Evolutionary conservation across 2,888 invertebrate species (phyloP).

Genomic region (Cheilosia grossa): DNA sequence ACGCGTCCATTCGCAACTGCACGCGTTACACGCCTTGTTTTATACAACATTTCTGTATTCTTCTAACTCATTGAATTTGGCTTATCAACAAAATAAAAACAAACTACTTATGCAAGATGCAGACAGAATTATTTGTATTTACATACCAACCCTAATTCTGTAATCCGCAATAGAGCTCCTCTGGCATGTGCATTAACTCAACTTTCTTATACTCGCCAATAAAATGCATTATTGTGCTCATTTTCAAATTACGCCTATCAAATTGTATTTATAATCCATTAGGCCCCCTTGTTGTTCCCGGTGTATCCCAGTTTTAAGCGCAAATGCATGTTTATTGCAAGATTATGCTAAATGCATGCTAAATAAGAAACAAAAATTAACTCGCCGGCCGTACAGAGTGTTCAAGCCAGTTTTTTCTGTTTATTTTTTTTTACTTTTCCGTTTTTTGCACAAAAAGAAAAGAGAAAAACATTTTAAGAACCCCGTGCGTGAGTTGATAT

Average conservation of each 20-base stretch:
- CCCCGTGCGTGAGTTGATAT: constrained; percentile 73
- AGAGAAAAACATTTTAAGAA: constrained; percentile 59
- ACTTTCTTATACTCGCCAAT: constrained; percentile 27
- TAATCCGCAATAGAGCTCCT: not conserved
- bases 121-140: too few relatives aligned
- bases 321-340: constrained; percentile 72
- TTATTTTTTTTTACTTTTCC: constrained; percentile 12
- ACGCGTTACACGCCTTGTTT: too few relatives aligned
- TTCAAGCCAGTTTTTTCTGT: constrained; percentile 28
- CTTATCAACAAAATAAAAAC: too few relatives aligned
- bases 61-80: too few relatives aligned
- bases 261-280: constrained; percentile 58
- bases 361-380: constrained; percentile 49
- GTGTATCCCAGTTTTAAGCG: constrained; percentile 47
- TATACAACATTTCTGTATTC: too few relatives aligned
- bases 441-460: constrained; percentile 44
- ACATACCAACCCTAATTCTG: not conserved
- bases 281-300: constrained; percentile 9
- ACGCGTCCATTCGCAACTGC: too few relatives aligned
- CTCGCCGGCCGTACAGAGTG: constrained; percentile 37
- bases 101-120: too few relatives aligned
- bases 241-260: constrained; percentile 53
- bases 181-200: not conserved
- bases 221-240: constrained; percentile 48
- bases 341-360: constrained; percentile 73